These are phyloP conservation scores for Aleiodes alternator DNA, from an alignment of 2,888 invertebrate genomes.

Conservation along the genomic window DNA sequence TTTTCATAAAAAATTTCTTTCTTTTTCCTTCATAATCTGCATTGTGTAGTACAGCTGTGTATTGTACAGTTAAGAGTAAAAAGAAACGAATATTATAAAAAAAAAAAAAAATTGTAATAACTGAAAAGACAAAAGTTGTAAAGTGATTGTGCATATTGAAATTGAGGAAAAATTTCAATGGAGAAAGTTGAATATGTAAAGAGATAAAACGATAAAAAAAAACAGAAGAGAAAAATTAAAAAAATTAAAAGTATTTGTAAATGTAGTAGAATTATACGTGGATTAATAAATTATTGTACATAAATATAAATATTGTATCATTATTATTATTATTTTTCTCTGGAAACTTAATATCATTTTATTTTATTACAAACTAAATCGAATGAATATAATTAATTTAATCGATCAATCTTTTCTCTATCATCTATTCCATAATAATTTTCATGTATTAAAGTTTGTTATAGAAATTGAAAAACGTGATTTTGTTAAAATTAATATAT, in stretches of 20 bases:
- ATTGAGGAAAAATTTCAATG: too few species aligned
- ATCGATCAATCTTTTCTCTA: background rate
- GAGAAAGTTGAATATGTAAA: background rate
- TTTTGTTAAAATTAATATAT: background rate
- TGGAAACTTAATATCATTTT: background rate
- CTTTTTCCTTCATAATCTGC: background rate
- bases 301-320: conserved; percentile 54
- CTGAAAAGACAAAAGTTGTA: too few species aligned
- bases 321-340: conserved; percentile 5
- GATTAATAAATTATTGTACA: conserved; percentile 74
- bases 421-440: background rate
- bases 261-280: conserved; percentile 67
- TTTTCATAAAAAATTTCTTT: conserved; percentile 5
- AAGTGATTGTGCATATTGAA: too few species aligned
- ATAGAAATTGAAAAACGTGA: conserved; percentile 7
- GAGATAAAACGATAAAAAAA: background rate
- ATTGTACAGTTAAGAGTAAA: background rate
- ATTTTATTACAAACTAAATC: background rate
- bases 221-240: conserved; percentile 5
- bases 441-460: too few species aligned
- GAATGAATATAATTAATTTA: conserved; percentile 6
- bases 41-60: background rate
- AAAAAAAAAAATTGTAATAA: too few species aligned
- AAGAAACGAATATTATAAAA: conserved; percentile 1
- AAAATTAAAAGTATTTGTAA: conserved; percentile 66